Evolutionary conservation across 2,888 invertebrate species (phyloP).

Genomic region (Dermolepida albohirtum): DNA sequence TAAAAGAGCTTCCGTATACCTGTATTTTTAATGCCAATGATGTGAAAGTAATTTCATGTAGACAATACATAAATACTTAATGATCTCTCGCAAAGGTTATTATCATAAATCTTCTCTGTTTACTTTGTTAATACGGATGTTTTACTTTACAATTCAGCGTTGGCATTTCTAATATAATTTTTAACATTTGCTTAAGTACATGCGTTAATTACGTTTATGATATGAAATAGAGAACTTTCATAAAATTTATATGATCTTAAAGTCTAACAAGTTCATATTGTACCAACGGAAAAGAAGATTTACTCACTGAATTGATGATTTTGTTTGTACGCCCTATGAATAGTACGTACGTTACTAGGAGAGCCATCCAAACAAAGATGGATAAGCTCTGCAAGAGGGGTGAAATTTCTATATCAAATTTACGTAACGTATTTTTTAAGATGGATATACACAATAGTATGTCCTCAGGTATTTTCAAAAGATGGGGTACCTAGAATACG

Average conservation of each 20-base stretch:
- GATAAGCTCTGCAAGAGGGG: constrained; percentile 8
- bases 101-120: background rate
- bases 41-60: constrained; percentile 2
- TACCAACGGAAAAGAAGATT: too few species aligned
- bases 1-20: background rate
- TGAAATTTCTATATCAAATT: constrained; percentile 3
- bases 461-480: constrained; percentile 19
- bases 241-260: too few species aligned
- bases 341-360: constrained; percentile 1
- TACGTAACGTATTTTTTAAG: constrained; percentile 30
- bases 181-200: too few species aligned
- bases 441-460: constrained; percentile 14
- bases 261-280: too few species aligned
- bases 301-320: background rate
- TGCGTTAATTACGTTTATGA: too few species aligned
- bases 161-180: too few species aligned
- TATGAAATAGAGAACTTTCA: too few species aligned
- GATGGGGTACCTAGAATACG: background rate
- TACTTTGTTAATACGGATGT: background rate
- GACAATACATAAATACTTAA: background rate
- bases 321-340: background rate
- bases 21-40: background rate
- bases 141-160: too few species aligned
- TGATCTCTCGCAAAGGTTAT: background rate
- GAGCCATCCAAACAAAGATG: constrained; percentile 14